Percentiles rank a stretch among this genome's conserved stretches.
These are phyloP conservation scores for Bradypodion ventrale DNA, from an alignment of 2,797 vertebrate species.

Conservation along the genomic window DNA sequence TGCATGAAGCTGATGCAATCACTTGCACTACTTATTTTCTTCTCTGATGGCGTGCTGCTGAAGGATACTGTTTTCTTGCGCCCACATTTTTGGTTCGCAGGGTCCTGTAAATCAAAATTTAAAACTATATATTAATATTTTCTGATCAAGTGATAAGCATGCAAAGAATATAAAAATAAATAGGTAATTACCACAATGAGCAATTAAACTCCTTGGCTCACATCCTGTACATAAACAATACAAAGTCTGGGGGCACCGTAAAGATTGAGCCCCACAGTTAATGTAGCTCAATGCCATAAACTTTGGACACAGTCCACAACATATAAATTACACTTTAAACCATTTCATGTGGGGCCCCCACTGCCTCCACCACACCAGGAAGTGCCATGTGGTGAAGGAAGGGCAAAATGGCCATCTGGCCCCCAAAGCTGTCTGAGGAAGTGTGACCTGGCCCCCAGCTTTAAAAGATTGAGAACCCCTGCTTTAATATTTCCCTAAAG, in stretches of 20 bases:
- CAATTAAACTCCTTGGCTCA: background rate
- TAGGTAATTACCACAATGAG: background rate
- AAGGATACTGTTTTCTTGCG: constrained; percentile 98
- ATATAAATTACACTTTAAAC: background rate
- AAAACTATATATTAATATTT: constrained; percentile 38
- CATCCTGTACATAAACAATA: background rate
- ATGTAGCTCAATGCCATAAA: no score
- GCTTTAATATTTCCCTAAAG: no score
- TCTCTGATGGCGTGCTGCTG: constrained; percentile 98
- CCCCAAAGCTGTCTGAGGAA: no score
- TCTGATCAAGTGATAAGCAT: constrained; percentile 11
- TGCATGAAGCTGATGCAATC: constrained; percentile 99
- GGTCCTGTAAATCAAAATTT: constrained; percentile 82
- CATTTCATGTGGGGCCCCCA: no score
- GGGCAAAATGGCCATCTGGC: no score
- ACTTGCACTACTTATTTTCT: constrained; percentile 94
- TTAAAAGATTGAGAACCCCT: no score
- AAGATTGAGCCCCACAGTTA: no score
- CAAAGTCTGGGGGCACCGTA: background rate
- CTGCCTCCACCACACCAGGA: no score
- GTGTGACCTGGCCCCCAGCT: no score
- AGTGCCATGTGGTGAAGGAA: no score
- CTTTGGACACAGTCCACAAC: background rate
- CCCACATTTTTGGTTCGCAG: constrained; percentile 88
- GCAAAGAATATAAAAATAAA: constrained; percentile 41